Conservation (phyloP, 2,888 invertebrate genomes). For the Dryadula phaetusa region DNA sequence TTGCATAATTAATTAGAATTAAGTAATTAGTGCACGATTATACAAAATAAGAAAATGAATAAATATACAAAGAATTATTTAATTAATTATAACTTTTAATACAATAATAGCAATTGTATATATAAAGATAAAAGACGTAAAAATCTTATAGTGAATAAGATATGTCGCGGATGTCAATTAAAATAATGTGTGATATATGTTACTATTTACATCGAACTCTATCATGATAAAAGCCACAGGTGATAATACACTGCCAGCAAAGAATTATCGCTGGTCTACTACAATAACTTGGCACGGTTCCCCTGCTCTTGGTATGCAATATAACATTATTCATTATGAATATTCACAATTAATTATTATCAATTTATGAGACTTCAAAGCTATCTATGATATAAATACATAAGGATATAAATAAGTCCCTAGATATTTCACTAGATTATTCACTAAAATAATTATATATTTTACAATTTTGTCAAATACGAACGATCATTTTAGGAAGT, state of each 20-base stretch:
- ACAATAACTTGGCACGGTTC: constrained; percentile 38
- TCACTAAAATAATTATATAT: too few relatives aligned
- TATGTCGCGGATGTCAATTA: background rate
- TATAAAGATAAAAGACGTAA: background rate
- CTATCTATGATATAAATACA: constrained; percentile 1
- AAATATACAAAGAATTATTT: background rate
- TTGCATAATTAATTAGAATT: constrained; percentile 1
- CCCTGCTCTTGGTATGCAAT: constrained; percentile 30
- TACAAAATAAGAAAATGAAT: background rate
- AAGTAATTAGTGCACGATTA: background rate
- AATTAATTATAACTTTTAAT: too few relatives aligned
- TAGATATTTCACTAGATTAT: too few relatives aligned
- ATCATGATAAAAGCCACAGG: constrained; percentile 25
- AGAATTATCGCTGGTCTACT: constrained; percentile 28
- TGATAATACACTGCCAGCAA: constrained; percentile 31
- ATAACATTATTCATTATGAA: constrained; percentile 29
- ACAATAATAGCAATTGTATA: too few relatives aligned
- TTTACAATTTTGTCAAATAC: too few relatives aligned
- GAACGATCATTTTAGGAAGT: too few relatives aligned
- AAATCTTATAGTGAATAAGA: background rate
- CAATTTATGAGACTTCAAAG: constrained; percentile 20
- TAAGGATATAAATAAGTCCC: background rate
- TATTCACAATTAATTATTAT: constrained; percentile 28
- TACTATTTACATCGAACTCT: background rate
- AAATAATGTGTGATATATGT: background rate